phyloP scores from a whole-genome alignment of 2,888 invertebrate genomes.

The Protophormia terraenovae region DNA sequence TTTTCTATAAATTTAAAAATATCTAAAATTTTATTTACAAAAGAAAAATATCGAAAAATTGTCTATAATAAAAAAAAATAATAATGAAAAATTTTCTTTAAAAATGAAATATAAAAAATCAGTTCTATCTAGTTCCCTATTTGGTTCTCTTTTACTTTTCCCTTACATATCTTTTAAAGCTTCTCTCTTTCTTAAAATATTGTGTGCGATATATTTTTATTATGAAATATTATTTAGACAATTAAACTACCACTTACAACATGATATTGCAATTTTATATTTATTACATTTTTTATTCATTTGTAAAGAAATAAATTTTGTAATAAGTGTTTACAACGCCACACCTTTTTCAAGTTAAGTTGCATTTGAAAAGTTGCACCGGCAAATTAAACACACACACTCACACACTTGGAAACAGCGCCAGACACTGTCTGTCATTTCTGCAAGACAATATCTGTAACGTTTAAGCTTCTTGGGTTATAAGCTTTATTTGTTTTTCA shows the following conservation, averaged over 20 bases:
- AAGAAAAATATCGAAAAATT: no score
- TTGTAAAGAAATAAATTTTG: background rate
- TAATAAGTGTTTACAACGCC: slow-evolving; percentile 7
- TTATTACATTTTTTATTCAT: slow-evolving; percentile 3
- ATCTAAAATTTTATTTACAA: no score
- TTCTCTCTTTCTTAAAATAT: no score
- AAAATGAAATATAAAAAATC: no score
- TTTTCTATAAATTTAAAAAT: no score
- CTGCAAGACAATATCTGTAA: slow-evolving; percentile 4
- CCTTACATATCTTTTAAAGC: no score
- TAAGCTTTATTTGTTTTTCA: background rate
- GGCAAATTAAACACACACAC: background rate
- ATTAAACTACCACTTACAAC: slow-evolving; percentile 7
- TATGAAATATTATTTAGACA: background rate
- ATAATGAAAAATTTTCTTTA: no score
- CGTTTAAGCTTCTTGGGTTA: background rate
- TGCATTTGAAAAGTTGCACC: slow-evolving; percentile 3
- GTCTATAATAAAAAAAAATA: no score
- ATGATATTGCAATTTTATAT: slow-evolving; percentile 15
- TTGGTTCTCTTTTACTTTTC: no score
- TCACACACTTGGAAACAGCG: background rate
- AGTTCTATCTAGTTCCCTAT: no score
- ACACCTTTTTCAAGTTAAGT: slow-evolving; percentile 15
- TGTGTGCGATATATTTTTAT: background rate
- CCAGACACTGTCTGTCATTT: slow-evolving; percentile 2